Evolutionary conservation across 2,888 invertebrate genomes (phyloP), one percentile per base, ranked within the genome.

Genomic region (Cynaeus angustus): DNA sequence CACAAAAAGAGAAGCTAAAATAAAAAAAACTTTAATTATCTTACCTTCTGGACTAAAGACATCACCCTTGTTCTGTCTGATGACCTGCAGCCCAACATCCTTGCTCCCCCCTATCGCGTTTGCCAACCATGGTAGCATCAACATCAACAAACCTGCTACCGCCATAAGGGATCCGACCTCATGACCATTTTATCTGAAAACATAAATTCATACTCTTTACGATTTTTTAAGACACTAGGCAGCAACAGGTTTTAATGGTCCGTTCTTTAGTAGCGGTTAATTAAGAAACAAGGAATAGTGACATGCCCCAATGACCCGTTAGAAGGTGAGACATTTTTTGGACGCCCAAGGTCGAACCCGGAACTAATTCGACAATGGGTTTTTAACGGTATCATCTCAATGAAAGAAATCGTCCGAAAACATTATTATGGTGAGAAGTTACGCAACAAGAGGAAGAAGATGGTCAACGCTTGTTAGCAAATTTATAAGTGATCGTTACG

Each of bases 51-150:
- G 83, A 33, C 87, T 86, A 79, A 91, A 91, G 55, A 88, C 83
- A 82, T 91, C 91, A 9, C 91, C 91, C 67, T 85, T 86, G 55
- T 89, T 88, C 71, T 88, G 87, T 75, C 91, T 86, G 6, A 89
- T 90, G 53, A 91, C 79, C 16, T 70, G 70, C 7, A 80, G 56
- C 26, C 70, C 72, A 48, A 21, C 56, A 48, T 73, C 73, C 43
- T 43, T 72, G 14, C 41, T 50, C 26, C 50, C 69, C 13, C 46
- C 70, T 46, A 66, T 9, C n/a, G 59, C 41, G 48, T 66, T 46
- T 37, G 33, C 70, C 66, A 70, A 46, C 66, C 70, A 70, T 70
- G 66, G 66, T 50, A 58, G 56, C 61, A 70, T 12, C 21, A 65
- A 26, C 38, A 61, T 43, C 10, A 70, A 56, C 45, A 70, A 62